These are phyloP conservation scores for Solea solea DNA, from an alignment of 2,113 vertebrate genomes.

Conservation along the genomic window DNA sequence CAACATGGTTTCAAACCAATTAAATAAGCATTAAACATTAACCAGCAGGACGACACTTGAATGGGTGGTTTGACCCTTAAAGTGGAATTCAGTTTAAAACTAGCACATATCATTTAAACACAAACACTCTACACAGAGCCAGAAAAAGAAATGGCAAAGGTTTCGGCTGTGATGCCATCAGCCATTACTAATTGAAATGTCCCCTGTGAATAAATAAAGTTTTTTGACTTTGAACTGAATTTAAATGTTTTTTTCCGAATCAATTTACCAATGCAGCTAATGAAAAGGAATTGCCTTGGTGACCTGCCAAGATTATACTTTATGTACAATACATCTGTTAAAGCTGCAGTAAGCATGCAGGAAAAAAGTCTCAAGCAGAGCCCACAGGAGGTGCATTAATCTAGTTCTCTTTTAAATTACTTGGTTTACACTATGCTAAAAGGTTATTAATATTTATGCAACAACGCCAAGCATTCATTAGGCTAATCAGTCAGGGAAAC, in stretches of 20 bases:
- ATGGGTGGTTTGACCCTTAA: conserved; percentile 16
- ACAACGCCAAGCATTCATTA: too few species aligned
- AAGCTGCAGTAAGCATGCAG: neutral
- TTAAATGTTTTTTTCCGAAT: too few species aligned
- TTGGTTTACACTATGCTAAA: too few species aligned
- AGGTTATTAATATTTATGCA: too few species aligned
- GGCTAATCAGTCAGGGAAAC: conserved; percentile 13
- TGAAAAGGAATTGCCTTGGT: neutral
- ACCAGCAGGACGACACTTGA: neutral
- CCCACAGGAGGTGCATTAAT: too few species aligned
- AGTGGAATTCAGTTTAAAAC: conserved; percentile 11
- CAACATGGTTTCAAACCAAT: conserved; percentile 22
- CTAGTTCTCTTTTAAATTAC: too few species aligned
- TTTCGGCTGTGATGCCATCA: conserved; percentile 9
- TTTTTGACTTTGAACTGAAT: too few species aligned
- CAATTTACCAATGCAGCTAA: neutral
- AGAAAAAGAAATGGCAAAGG: conserved; percentile 10
- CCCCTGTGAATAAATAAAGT: too few species aligned
- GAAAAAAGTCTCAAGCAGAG: neutral
- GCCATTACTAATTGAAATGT: neutral
- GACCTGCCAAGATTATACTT: neutral
- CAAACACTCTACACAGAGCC: conserved; percentile 13
- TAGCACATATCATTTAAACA: neutral
- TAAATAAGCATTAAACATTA: conserved; percentile 21
- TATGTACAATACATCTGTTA: neutral